Evolutionary conservation across 2,113 vertebrate species (phyloP).

Genomic region (Chelonoidis abingdonii): DNA sequence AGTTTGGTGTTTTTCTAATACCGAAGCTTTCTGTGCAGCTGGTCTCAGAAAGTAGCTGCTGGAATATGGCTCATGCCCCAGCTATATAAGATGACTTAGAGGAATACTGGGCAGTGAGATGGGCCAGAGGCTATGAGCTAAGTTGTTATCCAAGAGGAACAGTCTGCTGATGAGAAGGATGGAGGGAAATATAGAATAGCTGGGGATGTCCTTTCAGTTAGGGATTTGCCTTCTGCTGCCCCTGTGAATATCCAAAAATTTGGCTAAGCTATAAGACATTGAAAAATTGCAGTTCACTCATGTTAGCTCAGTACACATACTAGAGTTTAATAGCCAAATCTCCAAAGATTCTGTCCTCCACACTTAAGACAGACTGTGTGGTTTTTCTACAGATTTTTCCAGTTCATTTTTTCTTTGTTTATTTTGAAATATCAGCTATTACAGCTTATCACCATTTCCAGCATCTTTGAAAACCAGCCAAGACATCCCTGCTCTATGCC

Average conservation of each 20-base stretch:
- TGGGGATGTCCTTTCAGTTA: neutral
- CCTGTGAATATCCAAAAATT: neutral
- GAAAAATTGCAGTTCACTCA: neutral
- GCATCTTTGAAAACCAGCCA: neutral
- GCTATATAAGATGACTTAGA: neutral
- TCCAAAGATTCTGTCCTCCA: neutral
- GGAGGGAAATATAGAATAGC: neutral
- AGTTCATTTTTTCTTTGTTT: neutral
- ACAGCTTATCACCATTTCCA: neutral
- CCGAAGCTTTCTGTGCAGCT: slow-evolving; percentile 1
- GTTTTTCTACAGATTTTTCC: neutral
- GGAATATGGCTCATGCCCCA: neutral
- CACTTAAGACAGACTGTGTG: neutral
- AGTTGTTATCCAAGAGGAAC: neutral
- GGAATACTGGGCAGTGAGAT: neutral
- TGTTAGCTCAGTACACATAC: neutral
- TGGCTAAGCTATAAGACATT: neutral
- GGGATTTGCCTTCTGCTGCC: no score
- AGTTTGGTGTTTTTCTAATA: slow-evolving; percentile 19
- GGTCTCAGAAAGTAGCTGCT: slow-evolving; percentile 12
- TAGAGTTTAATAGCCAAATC: neutral
- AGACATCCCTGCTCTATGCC: neutral
- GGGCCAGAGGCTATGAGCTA: no score
- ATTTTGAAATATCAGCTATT: neutral
- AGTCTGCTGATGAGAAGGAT: neutral